These are phyloP conservation scores for Otocyon megalotis DNA, from an alignment of 2,113 vertebrate species.

Conservation along the genomic window DNA sequence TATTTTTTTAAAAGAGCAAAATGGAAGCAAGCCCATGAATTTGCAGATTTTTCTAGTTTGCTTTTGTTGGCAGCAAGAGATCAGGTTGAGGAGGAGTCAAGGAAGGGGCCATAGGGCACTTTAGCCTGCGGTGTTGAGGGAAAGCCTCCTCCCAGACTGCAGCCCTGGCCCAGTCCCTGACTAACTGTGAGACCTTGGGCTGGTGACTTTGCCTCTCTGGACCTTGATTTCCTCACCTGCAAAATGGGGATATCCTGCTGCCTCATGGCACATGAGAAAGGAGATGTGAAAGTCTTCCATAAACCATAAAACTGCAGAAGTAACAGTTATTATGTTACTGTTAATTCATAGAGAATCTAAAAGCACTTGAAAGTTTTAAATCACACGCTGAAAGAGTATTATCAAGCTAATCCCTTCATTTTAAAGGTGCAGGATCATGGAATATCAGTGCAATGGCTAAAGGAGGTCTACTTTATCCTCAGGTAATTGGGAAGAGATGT, in stretches of 20 bases:
- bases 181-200: not conserved
- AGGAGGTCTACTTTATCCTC: not conserved
- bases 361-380: not conserved
- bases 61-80: not conserved
- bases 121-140: fast-evolving
- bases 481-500: not conserved
- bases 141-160: not conserved
- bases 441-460: not conserved
- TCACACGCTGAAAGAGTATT: not conserved
- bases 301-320: not conserved
- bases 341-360: not conserved
- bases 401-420: not conserved
- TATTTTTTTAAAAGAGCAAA: not conserved
- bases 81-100: not conserved
- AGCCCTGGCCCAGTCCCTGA: not conserved
- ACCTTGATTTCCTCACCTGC: not conserved
- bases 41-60: not conserved
- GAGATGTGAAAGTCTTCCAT: not conserved
- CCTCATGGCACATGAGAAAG: not conserved
- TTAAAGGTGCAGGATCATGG: not conserved
- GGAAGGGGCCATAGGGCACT: not conserved
- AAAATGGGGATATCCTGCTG: not conserved
- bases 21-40: not conserved
- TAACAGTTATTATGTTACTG: not conserved
- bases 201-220: not conserved